Evolutionary conservation across 2,113 vertebrate genomes (phyloP).

Genomic region (Perca fluviatilis): DNA sequence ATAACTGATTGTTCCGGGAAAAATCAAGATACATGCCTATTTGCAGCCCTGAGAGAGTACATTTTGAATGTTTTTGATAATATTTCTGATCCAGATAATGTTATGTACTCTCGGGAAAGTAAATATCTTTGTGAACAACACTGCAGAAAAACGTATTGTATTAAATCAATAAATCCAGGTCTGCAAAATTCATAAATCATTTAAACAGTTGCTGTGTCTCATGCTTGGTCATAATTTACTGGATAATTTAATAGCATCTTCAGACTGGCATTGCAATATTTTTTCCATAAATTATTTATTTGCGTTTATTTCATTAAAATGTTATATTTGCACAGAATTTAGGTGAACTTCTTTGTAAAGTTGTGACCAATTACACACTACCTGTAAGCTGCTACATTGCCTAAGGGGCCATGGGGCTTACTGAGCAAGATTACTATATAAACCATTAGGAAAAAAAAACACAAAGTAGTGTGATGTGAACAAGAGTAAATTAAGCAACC

Average conservation of each 20-base stretch:
- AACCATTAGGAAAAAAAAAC: not conserved
- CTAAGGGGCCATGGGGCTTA: not conserved
- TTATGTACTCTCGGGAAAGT: not conserved
- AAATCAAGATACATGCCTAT: not conserved
- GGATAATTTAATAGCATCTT: conserved; percentile 32
- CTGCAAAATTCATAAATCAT: conserved; percentile 29
- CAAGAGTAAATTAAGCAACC: not conserved
- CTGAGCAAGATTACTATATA: not conserved
- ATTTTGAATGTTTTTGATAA: not conserved
- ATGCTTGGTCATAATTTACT: conserved; percentile 7
- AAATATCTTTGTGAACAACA: not conserved
- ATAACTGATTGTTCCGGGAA: not conserved
- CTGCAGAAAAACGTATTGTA: not conserved
- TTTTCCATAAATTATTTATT: conserved; percentile 21
- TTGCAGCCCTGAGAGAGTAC: not conserved
- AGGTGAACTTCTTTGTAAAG: not conserved
- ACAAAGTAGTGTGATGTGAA: not conserved
- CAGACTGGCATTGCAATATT: conserved; percentile 24
- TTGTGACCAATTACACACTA: conserved; percentile 10
- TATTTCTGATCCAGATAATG: not conserved
- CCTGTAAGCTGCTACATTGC: conserved; percentile 3
- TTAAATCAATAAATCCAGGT: conserved; percentile 36
- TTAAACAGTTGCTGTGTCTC: conserved; percentile 8
- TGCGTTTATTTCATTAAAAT: not conserved
- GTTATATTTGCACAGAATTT: conserved; percentile 9